Evolutionary conservation across 2,888 invertebrate species (phyloP).

Genomic region (Parnassius glacialis): DNA sequence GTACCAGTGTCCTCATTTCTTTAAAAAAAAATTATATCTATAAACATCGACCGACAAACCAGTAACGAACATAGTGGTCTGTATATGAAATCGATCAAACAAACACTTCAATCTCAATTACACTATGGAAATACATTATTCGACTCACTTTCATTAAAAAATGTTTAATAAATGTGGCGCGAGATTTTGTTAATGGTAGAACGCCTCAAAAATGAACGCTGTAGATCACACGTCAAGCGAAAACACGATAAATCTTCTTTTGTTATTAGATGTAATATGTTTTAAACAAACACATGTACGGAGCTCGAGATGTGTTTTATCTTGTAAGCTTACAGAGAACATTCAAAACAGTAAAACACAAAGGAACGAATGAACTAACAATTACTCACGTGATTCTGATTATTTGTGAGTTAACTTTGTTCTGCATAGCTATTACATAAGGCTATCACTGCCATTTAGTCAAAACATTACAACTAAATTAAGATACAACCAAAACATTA

Average conservation of each 20-base stretch:
- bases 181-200: conserved; percentile 53
- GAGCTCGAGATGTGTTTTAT: conserved; percentile 28
- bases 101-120: conserved; percentile 41
- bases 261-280: conserved; percentile 55
- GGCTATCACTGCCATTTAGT: neutral
- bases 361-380: conserved; percentile 3
- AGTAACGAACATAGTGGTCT: neutral
- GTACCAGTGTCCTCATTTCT: conserved; percentile 16
- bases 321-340: conserved; percentile 11
- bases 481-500: neutral
- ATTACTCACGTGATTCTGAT: conserved; percentile 1
- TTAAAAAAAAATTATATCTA: neutral
- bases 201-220: conserved; percentile 48
- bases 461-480: neutral
- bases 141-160: conserved; percentile 50
- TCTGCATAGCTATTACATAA: neutral
- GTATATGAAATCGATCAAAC: conserved; percentile 41
- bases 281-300: conserved; percentile 40
- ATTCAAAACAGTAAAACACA: conserved; percentile 16
- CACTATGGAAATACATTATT: conserved; percentile 46
- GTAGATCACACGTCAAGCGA: conserved; percentile 59
- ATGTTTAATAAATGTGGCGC: conserved; percentile 30
- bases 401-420: conserved; percentile 5
- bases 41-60: neutral
- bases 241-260: conserved; percentile 67